A percentile compares a stretch with the other conserved stretches of the same genome.
phyloP scores from a whole-genome alignment of 2,888 invertebrate genomes.

The Rhingia rostrata region DNA sequence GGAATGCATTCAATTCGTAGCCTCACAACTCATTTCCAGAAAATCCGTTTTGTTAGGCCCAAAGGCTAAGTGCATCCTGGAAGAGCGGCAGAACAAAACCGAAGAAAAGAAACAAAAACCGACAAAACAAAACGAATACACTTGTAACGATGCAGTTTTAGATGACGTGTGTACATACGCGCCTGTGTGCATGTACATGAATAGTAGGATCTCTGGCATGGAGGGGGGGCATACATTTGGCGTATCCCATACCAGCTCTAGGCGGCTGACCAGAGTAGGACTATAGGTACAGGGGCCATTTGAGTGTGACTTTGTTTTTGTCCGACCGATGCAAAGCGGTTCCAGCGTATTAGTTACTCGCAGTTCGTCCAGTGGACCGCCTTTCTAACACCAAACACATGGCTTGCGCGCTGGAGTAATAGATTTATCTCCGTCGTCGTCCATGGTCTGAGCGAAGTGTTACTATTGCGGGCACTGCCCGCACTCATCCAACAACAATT shows the following conservation, averaged over 20 bases:
- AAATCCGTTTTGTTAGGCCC: constrained; percentile 41
- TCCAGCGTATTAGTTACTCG: constrained; percentile 45
- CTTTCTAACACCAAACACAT: constrained; percentile 66
- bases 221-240: constrained; percentile 36
- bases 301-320: constrained; percentile 16
- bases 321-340: neutral
- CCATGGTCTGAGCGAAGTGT: constrained; percentile 30
- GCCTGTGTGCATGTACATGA: neutral
- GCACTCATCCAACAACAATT: constrained; percentile 42
- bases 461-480: constrained; percentile 40
- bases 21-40: constrained; percentile 50
- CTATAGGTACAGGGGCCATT: constrained; percentile 19
- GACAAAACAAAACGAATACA: neutral
- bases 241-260: constrained; percentile 51
- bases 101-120: constrained; percentile 3
- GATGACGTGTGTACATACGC: neutral
- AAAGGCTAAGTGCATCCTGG: constrained; percentile 42
- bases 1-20: constrained; percentile 43
- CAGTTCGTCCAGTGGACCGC: constrained; percentile 40
- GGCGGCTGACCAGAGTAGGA: constrained; percentile 44
- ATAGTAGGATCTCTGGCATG: constrained; percentile 30
- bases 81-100: constrained; percentile 19
- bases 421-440: constrained; percentile 59
- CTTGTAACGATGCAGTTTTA: constrained; percentile 39
- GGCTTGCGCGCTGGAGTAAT: constrained; percentile 51